Evolutionary conservation across 2,797 vertebrate species (phyloP).

Genomic region (Sebastes wilsoni): DNA sequence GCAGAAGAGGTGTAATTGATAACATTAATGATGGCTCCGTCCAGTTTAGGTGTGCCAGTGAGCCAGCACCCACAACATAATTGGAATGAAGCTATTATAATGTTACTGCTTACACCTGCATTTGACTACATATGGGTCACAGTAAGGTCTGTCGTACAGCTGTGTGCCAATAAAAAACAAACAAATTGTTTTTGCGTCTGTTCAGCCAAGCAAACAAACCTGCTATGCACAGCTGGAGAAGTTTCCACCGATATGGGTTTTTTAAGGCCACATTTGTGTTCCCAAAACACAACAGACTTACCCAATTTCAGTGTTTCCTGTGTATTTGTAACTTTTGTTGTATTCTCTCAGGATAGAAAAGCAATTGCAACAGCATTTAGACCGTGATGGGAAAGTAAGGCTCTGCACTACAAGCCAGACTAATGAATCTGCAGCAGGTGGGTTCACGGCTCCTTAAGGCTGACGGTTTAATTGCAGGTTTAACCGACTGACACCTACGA

Average conservation of each 20-base stretch:
- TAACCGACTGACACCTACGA: slow-evolving; percentile 27
- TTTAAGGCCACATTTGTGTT: neutral
- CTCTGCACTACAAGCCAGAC: slow-evolving; percentile 1
- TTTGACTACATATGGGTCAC: neutral
- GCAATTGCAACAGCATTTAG: neutral
- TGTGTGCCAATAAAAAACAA: neutral
- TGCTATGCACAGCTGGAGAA: neutral
- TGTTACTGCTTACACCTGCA: neutral
- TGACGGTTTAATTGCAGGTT: slow-evolving; percentile 44
- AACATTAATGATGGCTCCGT: neutral
- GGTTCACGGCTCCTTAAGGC: neutral
- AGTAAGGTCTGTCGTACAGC: neutral
- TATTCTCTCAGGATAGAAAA: neutral
- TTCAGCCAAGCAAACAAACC: neutral
- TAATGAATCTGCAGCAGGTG: slow-evolving; percentile 7
- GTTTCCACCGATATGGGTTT: neutral
- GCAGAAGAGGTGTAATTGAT: neutral
- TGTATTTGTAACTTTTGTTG: neutral
- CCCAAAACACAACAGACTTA: neutral
- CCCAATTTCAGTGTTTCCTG: neutral
- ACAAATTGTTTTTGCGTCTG: neutral
- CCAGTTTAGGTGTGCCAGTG: neutral
- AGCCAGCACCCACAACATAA: neutral
- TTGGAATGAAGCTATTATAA: neutral
- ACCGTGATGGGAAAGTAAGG: neutral